Base-by-base conservation (phyloP, 2,113 vertebrate genomes). In the Ornithorhynchus anatinus region DNA sequence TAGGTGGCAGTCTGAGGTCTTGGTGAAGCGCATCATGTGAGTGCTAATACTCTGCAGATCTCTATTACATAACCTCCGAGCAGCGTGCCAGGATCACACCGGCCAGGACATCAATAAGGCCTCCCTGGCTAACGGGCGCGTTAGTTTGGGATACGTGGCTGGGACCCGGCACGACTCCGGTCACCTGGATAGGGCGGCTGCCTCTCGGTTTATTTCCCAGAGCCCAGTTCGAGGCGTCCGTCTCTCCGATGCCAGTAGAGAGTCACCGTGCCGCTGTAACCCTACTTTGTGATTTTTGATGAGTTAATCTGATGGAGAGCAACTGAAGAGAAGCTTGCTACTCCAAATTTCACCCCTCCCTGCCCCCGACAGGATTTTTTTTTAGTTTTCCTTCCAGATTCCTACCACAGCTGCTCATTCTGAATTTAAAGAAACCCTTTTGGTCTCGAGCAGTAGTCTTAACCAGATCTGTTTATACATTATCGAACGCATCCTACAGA, bases 11-110 rank as follows among this genome's bases (percentile, higher is more conserved):
- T 78, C 71, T 69, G 82, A 69, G 84, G 88, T 89, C 87, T 89
- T 88, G 58, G 80, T 82, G 82, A 87, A 77, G 31, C 29, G 7
- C 10, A 54, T 84, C 87, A 89, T 42, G 69, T 79, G 75, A 42
- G 73, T 53, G 76, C 80, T 81, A 88, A 80, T 87, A 80, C 84
- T 70, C 85, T 80, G 74, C 75, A 74, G 82, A 82, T 81, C 82
- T 81, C 69, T 43, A 80, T 90, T 90, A 90, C 89, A 88, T 90
- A 90, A 90, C 79, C 84, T 72, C 32, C 81, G 77, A 76, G 60
- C 86, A 82, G 83, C 76, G 77, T 85, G 79, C 75, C 67, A 77
- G 81, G 85, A 83, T 85, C 81, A 83, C 70, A 33, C 79, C 50
- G 72, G 79, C 80, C 68, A 72, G 54, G 72, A 56, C 86, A 82